phyloP scores from a whole-genome alignment of 1,140 invertebrate genomes.

The Schmidtea mediterranea region DNA sequence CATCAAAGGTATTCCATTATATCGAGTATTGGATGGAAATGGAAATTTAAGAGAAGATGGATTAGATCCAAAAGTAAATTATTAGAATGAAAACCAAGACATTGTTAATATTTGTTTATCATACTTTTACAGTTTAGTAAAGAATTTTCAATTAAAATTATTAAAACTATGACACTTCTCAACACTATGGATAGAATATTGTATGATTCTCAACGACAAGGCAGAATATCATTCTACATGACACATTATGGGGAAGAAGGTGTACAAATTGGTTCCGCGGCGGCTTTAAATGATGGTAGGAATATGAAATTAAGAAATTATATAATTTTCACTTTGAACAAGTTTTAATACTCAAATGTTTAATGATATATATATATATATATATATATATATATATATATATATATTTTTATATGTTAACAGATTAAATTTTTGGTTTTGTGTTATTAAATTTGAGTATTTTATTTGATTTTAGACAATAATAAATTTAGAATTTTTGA shows the following conservation, averaged over 20 bases:
- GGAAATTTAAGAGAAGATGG: conserved; percentile 28
- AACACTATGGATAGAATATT: conserved; percentile 80
- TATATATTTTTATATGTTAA: no score
- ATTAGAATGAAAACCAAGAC: no score
- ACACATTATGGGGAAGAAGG: conserved; percentile 89
- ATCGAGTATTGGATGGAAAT: conserved; percentile 32
- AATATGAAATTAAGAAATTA: no score
- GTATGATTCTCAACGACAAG: conserved; percentile 90
- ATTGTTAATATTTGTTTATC: no score
- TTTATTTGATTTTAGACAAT: no score
- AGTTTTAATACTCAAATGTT: no score
- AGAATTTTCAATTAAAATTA: conserved; percentile 35
- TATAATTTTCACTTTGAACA: no score
- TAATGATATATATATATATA: no score
- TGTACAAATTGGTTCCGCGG: background rate
- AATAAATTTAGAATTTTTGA: no score
- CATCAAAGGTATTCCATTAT: conserved; percentile 33
- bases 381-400: no score
- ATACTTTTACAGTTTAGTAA: conserved; percentile 9
- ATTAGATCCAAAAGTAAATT: conserved; percentile 33
- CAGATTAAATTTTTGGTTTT: no score
- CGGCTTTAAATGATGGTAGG: background rate
- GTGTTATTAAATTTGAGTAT: no score
- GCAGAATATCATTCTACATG: conserved; percentile 97
- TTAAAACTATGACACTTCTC: conserved; percentile 46